Base-by-base conservation (phyloP, 2,888 invertebrate genomes). In the Mythimna vitellina region DNA sequence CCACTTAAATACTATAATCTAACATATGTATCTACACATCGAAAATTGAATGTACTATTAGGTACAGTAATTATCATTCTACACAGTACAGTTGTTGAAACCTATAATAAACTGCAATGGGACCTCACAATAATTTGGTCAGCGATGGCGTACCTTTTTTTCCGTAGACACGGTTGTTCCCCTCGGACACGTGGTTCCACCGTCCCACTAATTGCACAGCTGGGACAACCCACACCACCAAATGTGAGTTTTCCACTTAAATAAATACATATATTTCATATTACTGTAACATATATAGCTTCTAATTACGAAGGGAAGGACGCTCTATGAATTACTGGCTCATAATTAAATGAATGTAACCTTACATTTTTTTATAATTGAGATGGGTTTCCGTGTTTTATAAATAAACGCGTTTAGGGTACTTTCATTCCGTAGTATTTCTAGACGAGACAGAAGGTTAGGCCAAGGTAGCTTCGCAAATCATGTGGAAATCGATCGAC, bases 121-220 rank as follows among this genome's bases (percentile, higher is more conserved):
- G 76, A 83, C 80, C 84, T 80, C 85, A 88, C 87, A 82, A 88
- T 80, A 75, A 85, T 84, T 84, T 83, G 81, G 82, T 88, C 84
- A 84, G 78, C 69, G 38, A 68, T 76, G 69, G 78, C 70, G 76
- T 80, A 79, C 82, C 81, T 84, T 89, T 88, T 46, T 87, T 86
- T 87, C 78, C 80, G 79, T 90, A 88, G 85, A 84, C 88, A 78
- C 91, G 92, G 92, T 91, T 92, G 89, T 92, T 93, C 94, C 95
- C 95, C 94, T 66, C 90, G 89, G 91, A 93, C 95, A 95, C 95
- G 95, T 94, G 93, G 92, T 92, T 91, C 86, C 91, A 92, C 94
- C 96, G 92, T 92, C 91, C 86, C 91, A 92, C 94, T 96, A 96
- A 96, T 96, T 96, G 92, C 95, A 93, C 96, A 96, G 96, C 96